These are phyloP conservation scores for Sycophila texana DNA, from an alignment of 2,888 invertebrate genomes.

Conservation along the genomic window DNA sequence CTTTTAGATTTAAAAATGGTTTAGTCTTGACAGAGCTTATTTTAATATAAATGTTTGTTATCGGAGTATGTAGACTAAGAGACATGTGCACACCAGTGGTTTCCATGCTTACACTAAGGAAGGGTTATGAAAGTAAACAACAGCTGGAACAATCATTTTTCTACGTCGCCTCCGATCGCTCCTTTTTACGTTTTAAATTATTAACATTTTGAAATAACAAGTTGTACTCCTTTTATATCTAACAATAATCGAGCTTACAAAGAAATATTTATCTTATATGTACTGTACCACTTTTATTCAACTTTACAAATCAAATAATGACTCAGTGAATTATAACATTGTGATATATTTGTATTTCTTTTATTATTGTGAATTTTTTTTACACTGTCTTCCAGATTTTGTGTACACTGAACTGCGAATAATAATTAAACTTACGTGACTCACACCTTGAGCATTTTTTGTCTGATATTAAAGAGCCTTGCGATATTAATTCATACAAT, in stretches of 20 bases:
- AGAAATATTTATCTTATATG: not conserved
- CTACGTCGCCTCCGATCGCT: not conserved
- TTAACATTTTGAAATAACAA: slow-evolving; percentile 15
- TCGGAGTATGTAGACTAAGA: not conserved
- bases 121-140: slow-evolving; percentile 11
- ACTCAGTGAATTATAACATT: not conserved
- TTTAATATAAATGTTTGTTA: slow-evolving; percentile 24
- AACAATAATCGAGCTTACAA: slow-evolving; percentile 27
- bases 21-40: slow-evolving; percentile 14
- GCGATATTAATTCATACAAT: too few relatives aligned
- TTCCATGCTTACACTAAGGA: slow-evolving; percentile 21
- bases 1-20: slow-evolving; percentile 13
- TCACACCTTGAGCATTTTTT: not conserved
- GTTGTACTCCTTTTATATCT: slow-evolving; percentile 15
- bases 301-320: slow-evolving; percentile 10
- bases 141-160: not conserved
- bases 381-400: slow-evolving; percentile 17
- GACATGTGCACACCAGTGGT: not conserved
- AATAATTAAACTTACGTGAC: not conserved
- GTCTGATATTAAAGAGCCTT: too few relatives aligned
- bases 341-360: not conserved
- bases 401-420: not conserved
- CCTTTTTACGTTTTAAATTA: not conserved
- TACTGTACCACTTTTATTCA: not conserved
- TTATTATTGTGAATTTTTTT: not conserved